These are phyloP conservation scores for Zoanthus sansibaricus DNA, from an alignment of 92 coral and sea anemone genomes.

Conservation along the genomic window DNA sequence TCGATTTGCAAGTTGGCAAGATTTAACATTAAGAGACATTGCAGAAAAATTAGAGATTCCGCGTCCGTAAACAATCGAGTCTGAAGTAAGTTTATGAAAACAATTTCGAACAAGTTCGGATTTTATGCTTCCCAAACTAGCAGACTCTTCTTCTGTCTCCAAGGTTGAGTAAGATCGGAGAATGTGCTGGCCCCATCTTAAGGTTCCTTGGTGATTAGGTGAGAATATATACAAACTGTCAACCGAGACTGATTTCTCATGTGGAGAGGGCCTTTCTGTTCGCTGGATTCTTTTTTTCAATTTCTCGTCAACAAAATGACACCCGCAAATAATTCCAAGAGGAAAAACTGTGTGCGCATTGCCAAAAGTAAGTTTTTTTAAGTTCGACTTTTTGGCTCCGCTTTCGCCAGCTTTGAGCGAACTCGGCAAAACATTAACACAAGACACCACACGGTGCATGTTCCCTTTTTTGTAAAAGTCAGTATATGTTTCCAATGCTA, in stretches of 20 bases:
- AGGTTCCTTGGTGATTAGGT: not conserved
- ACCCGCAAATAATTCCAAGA: conserved; percentile 27
- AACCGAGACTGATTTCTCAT: not conserved
- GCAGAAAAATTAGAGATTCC: conserved; percentile 19
- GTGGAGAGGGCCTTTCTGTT: not conserved
- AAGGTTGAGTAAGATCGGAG: not conserved
- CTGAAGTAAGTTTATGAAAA: conserved; percentile 3
- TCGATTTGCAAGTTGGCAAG: conserved; percentile 12
- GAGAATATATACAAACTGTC: conserved; percentile 18
- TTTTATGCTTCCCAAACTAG: conserved; percentile 16
- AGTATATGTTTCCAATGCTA: not conserved
- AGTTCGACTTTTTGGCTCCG: conserved; percentile 9
- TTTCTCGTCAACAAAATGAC: not conserved
- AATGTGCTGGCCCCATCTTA: conserved; percentile 35
- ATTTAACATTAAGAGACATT: conserved; percentile 18
- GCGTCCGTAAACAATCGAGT: conserved; percentile 9
- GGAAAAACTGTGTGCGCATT: conserved; percentile 33
- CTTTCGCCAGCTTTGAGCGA: not conserved
- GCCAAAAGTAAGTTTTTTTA: not conserved
- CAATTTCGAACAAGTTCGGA: not conserved
- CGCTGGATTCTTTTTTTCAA: not conserved
- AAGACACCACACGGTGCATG: not conserved
- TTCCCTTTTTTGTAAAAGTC: not conserved
- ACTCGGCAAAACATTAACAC: not conserved
- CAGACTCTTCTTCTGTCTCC: conserved; percentile 4